Evolutionary conservation across 2,888 invertebrate species (phyloP).

Genomic region (Ormyrus nitidulus): DNA sequence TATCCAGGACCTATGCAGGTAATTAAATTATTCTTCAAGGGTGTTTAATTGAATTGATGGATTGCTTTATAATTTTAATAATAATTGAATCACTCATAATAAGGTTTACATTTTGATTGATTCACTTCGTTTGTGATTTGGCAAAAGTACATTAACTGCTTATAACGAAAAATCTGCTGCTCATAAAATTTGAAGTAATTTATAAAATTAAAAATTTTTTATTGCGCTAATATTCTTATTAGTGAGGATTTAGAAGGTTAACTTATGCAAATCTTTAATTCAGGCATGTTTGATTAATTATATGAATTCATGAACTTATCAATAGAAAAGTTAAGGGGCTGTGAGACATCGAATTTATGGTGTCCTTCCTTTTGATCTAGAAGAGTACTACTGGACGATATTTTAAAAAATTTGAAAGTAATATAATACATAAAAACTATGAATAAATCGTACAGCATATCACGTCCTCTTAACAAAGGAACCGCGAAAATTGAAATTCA

Average conservation of each 20-base stretch:
- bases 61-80: conserved; percentile 28
- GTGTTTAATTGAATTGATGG: conserved; percentile 8
- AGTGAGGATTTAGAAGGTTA: background rate
- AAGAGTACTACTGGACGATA: no score
- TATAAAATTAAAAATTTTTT: no score
- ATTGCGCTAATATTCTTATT: background rate
- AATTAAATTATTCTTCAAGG: conserved; percentile 29
- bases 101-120: conserved; percentile 42
- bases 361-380: no score
- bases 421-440: no score
- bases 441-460: no score
- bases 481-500: background rate
- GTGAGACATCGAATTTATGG: no score
- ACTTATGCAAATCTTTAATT: background rate
- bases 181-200: no score
- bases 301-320: background rate
- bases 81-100: conserved; percentile 35
- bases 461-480: background rate
- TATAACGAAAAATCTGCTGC: conserved; percentile 37
- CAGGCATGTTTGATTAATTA: background rate
- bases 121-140: conserved; percentile 57
- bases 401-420: no score
- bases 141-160: conserved; percentile 37
- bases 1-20: conserved; percentile 80
- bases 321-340: no score